phyloP scores from a whole-genome alignment of 2,888 invertebrate genomes.

The Idaea straminata region DNA sequence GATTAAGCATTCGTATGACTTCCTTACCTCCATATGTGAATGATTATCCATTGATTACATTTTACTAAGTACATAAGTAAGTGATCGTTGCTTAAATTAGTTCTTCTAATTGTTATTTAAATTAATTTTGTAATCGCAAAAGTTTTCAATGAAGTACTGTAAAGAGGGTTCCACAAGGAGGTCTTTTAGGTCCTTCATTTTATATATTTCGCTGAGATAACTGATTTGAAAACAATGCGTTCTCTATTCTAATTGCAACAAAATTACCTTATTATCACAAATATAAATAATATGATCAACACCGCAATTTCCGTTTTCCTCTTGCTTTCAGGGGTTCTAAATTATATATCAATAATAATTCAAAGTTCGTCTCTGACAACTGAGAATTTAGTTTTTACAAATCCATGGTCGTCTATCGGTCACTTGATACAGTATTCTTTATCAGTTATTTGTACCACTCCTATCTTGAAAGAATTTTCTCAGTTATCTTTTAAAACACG shows the following conservation, averaged over 20 bases:
- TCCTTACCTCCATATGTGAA: neutral
- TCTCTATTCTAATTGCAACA: neutral
- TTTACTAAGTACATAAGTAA: neutral
- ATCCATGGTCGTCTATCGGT: constrained; percentile 15
- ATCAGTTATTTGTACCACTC: constrained; percentile 41
- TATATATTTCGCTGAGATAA: neutral
- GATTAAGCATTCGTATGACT: neutral
- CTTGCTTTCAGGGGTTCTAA: constrained; percentile 26
- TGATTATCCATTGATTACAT: neutral
- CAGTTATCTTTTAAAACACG: constrained; percentile 36
- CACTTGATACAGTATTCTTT: constrained; percentile 29
- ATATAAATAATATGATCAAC: neutral
- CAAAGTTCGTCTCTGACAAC: no score
- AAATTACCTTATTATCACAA: neutral
- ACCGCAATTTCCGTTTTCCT: constrained; percentile 40
- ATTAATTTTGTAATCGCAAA: neutral
- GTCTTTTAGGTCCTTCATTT: neutral
- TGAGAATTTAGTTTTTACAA: constrained; percentile 4
- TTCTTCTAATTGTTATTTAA: neutral
- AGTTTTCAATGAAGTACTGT: neutral
- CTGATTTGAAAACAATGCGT: neutral
- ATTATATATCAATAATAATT: no score
- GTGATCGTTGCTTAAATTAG: neutral
- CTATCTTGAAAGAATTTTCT: constrained; percentile 40
- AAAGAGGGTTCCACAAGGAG: neutral